phyloP scores from a whole-genome alignment of 2,888 invertebrate genomes.

The Acanthosepion esculentum region DNA sequence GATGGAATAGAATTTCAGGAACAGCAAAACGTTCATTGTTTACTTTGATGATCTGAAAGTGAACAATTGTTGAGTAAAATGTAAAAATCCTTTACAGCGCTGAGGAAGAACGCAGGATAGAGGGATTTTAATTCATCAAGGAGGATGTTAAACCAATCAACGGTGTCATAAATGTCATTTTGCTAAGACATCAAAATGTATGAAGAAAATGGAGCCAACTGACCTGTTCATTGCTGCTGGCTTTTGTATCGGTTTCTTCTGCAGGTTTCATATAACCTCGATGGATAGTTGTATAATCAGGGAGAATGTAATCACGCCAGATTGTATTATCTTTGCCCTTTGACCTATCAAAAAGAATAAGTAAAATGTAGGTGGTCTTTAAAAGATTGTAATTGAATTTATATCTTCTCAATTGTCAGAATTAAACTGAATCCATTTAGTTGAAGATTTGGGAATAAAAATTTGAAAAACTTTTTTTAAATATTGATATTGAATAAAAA shows the following conservation, averaged over 20 bases:
- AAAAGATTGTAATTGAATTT: too few species aligned
- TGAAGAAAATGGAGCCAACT: background rate
- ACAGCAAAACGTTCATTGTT: slow-evolving; percentile 96
- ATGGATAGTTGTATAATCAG: slow-evolving; percentile 92
- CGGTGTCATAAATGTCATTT: too few species aligned
- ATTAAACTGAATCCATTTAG: too few species aligned
- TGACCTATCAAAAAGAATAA: background rate
- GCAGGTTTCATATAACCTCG: slow-evolving; percentile 83
- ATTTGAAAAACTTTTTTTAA: too few species aligned
- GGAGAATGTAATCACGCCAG: slow-evolving; percentile 92
- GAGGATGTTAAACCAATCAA: too few species aligned
- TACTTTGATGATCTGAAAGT: slow-evolving; percentile 85
- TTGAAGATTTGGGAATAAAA: too few species aligned
- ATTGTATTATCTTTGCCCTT: slow-evolving; percentile 79
- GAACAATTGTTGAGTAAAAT: background rate
- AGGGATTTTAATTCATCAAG: too few species aligned
- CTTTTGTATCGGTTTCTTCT: slow-evolving; percentile 74
- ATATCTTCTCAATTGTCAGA: too few species aligned
- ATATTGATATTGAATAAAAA: too few species aligned
- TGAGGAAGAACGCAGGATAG: too few species aligned
- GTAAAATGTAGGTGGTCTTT: too few species aligned
- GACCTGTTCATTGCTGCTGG: slow-evolving; percentile 76
- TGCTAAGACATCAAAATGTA: background rate
- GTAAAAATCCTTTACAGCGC: too few species aligned
- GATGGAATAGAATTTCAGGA: slow-evolving; percentile 94